Base-by-base conservation (phyloP, 2,888 invertebrate species). In the Anorthoa munda region DNA sequence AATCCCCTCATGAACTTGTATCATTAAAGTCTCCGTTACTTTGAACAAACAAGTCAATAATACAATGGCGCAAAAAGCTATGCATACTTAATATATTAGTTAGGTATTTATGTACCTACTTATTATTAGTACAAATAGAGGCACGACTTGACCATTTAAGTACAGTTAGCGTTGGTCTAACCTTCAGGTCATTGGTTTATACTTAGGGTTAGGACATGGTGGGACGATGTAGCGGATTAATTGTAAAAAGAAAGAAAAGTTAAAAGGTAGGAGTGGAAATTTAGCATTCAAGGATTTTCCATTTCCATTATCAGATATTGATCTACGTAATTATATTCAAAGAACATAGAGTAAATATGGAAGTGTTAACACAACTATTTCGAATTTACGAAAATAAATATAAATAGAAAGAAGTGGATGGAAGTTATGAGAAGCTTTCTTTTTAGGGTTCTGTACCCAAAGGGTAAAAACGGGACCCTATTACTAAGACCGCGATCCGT, bases 181-280 rank as follows among this genome's bases (percentile, higher is more conserved):
- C 81, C 85, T 82, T 66, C 83, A 77, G 87, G 90, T 89, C 89
- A 90, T 88, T 87, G 88, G 86, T 88, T 88, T 87, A 84, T 84
- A 72, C 65, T 66, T 58, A 39, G 53, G 61, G 26, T 26, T 21
- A 23, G 48, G 51, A 53, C 21, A 65, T 11, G 21, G 66, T 81
- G 50, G 21, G 11, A 39, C 3, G 63, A 64, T 39, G 18, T 50
- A 72, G 83, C 80, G 78, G 39, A 39, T n/a, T 26, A 3, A 15
- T 23, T 51, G 11, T 17, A 21, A 58, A 45, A 31, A 64, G 0
- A 21, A 67, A n/a, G 15, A n/a, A 59, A n/a, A 2, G 7, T 39
- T 39, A 9, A 31, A 31, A 31, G 39, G 39, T 39, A 9, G 39
- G 39, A 9, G 39, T 39, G 39, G 3, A 31, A 39, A 39, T 39